Evolutionary conservation across 53 echinoderm and acorn worm species (phyloP), one percentile per base, ranked within the genome.

Genomic region (Hippasteria phrygiana): DNA sequence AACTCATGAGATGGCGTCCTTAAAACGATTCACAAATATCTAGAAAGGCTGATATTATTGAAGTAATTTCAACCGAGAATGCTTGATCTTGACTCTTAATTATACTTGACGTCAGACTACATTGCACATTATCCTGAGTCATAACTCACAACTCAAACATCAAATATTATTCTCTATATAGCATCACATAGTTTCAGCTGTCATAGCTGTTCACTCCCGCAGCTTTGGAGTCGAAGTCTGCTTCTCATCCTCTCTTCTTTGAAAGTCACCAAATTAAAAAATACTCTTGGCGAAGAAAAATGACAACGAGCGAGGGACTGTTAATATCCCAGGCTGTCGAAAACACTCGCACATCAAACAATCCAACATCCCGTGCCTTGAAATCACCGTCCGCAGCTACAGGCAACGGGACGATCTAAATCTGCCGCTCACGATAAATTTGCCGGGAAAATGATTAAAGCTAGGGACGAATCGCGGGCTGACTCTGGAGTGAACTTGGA

Each of bases 311-410:
- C 39, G 78, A 28, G 26, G 16, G 82, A 66, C 46, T 65, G 65
- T 82, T 82, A 65, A 82, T 65, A 65, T 43, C 46, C 82, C 17
- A 34, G 29, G 17, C 82, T 82, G 82, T 82, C 82, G 66, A 27
- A 66, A 82, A 40, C 43, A 18, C 64, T 42, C 45, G 65, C 46
- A 43, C 82, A 43, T 82, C 82, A 82, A 43, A 64, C 26, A 27
- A 66, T 82, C 46, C 42, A 63, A 43, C 64, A 31, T 64, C 73
- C 40, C 56, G 59, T 55, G 38, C 37, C 62, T 62, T 62, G 62
- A 79, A 79, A 79, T 79, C 62, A 47, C 40, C 59, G 22, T 74
- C 69, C 11, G 39, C 38, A 34, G 76, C 76, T 76, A 4, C 48
- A 32, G 76, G 76, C 76, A 50, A 32, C 35, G 27, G 73, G 32